phyloP scores from a whole-genome alignment of 1,140 invertebrate species.

The Condylostylus longicornis region DNA sequence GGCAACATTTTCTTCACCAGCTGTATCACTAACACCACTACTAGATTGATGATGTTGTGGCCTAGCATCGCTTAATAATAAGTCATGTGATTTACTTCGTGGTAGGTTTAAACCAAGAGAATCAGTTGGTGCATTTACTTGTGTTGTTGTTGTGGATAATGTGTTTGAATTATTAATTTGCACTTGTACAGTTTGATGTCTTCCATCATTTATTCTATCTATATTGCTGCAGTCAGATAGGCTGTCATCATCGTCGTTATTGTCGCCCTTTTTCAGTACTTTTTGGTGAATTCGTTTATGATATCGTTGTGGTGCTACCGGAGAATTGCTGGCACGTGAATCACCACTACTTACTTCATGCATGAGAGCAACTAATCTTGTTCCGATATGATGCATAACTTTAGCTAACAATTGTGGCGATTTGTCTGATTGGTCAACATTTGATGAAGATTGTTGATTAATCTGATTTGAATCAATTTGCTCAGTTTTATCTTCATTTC shows the following conservation, averaged over 20 bases:
- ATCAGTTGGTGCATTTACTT: constrained; percentile 14
- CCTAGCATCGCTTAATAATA: constrained; percentile 42
- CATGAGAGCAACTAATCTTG: constrained; percentile 77
- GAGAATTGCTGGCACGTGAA: constrained; percentile 34
- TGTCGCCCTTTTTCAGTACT: constrained; percentile 49
- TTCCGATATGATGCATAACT: constrained; percentile 84
- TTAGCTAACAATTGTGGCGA: constrained; percentile 78
- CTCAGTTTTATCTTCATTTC: constrained; percentile 21
- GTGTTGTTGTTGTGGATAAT: constrained; percentile 2
- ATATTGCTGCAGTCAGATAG: constrained; percentile 38
- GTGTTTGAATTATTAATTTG: background rate
- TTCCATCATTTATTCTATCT: constrained; percentile 3
- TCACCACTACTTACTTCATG: constrained; percentile 73
- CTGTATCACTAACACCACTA: constrained; percentile 36
- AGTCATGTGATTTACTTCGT: constrained; percentile 62
- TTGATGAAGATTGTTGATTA: constrained; percentile 9
- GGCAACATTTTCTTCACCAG: constrained; percentile 53
- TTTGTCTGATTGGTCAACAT: constrained; percentile 41
- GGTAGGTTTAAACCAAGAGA: no score
- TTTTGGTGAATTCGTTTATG: constrained; percentile 39
- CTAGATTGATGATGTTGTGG: constrained; percentile 31
- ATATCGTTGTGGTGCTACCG: constrained; percentile 34
- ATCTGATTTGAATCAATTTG: constrained; percentile 10
- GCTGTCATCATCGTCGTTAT: constrained; percentile 63
- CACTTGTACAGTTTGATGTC: constrained; percentile 1